Evolutionary conservation across 37 sponge, comb jelly and placozoan genomes (phyloP).

Genomic region (Halichondria panicea): DNA sequence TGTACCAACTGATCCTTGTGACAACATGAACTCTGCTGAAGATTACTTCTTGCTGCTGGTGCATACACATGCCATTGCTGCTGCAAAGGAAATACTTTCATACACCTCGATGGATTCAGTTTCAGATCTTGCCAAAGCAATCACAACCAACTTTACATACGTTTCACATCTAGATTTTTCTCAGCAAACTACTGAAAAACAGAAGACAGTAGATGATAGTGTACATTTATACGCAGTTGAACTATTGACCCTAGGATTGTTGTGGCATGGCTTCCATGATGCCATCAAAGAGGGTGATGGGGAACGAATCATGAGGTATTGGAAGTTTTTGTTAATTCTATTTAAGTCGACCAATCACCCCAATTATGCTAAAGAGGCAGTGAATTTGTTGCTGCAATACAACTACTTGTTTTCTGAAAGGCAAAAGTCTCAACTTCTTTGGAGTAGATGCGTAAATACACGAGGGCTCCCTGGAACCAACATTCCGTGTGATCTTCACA

Average conservation of each 20-base stretch:
- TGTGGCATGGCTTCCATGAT: conserved; percentile 49
- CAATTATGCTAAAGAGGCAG: conserved; percentile 48
- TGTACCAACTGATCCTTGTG: conserved; percentile 14
- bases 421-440: conserved; percentile 22
- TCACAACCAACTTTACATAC: too few species aligned
- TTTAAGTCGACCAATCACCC: conserved; percentile 20
- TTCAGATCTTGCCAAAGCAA: too few species aligned
- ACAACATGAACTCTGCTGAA: conserved; percentile 40
- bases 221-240: conserved; percentile 9
- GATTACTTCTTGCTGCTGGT: conserved; percentile 29
- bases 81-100: conserved; percentile 1
- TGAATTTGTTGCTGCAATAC: conserved; percentile 23
- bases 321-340: conserved; percentile 30
- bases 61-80: conserved; percentile 29
- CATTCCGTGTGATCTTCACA: conserved; percentile 29
- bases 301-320: conserved; percentile 17
- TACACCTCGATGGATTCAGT: too few species aligned
- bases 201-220: too few species aligned
- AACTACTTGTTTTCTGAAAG: conserved; percentile 40
- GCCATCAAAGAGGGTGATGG: conserved; percentile 50
- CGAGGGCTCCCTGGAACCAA: conserved; percentile 6
- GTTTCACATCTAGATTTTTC: too few species aligned
- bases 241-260: background rate
- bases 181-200: too few species aligned
- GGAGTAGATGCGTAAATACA: conserved; percentile 18